Percentiles rank a stretch among this genome's conserved stretches.
These are phyloP conservation scores for Amblyjoppa fuscipennis DNA, from an alignment of 2,888 invertebrate genomes.

Conservation along the genomic window DNA sequence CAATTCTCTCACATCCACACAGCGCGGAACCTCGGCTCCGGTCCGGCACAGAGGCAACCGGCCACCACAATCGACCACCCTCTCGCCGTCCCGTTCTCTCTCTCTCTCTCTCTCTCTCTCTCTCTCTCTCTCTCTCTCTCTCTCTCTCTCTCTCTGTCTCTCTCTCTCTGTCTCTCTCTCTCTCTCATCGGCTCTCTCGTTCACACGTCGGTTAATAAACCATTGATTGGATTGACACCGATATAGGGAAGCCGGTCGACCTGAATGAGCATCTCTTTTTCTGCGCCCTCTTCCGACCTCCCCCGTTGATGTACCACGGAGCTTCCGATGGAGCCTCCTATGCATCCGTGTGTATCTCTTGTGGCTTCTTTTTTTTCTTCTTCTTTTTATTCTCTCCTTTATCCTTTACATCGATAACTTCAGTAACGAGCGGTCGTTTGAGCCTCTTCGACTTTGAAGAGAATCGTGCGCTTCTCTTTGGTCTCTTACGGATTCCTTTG, in stretches of 20 bases:
- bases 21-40: conserved; percentile 28
- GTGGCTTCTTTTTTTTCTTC: conserved; percentile 27
- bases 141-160: conserved; percentile 35
- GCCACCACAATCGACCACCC: conserved; percentile 60
- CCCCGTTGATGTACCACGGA: conserved; percentile 48
- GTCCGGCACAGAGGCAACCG: conserved; percentile 49
- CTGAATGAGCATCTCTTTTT: conserved; percentile 77
- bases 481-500: conserved; percentile 45
- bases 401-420: conserved; percentile 61
- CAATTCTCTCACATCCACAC: conserved; percentile 70
- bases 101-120: conserved; percentile 36
- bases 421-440: conserved; percentile 54
- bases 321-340: conserved; percentile 40
- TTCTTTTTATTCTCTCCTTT: conserved; percentile 1
- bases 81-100: conserved; percentile 59
- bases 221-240: conserved; percentile 84
- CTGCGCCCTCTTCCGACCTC: conserved; percentile 37
- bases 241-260: conserved; percentile 78
- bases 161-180: conserved; percentile 37
- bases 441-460: conserved; percentile 43
- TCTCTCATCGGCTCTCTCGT: conserved; percentile 71
- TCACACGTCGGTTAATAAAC: conserved; percentile 83
- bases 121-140: conserved; percentile 35
- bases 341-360: conserved; percentile 32
- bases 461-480: conserved; percentile 9